Conservation (phyloP, 2,797 vertebrate genomes). For the Notolepis coatsorum region DNA sequence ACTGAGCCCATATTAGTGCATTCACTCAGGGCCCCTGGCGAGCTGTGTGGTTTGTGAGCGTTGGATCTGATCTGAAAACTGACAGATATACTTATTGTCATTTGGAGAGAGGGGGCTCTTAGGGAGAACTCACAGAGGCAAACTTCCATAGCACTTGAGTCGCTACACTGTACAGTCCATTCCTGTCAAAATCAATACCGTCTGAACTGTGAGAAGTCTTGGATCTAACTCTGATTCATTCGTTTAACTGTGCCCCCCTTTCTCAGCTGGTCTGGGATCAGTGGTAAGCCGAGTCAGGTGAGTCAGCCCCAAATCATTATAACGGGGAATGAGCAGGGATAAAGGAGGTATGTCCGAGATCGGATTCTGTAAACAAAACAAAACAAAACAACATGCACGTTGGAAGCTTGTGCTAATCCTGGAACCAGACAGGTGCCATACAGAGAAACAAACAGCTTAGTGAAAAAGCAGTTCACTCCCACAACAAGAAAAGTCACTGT, state of each 20-base stretch:
- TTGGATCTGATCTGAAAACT: neutral
- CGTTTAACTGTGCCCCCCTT: neutral
- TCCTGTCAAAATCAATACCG: neutral
- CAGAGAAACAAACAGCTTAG: neutral
- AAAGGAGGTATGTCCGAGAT: slow-evolving; percentile 3
- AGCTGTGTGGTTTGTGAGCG: neutral
- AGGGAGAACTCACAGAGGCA: neutral
- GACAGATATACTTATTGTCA: neutral
- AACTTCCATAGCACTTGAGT: neutral
- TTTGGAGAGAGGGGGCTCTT: neutral
- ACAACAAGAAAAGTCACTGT: neutral
- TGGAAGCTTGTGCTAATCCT: slow-evolving; percentile 24
- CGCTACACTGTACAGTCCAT: neutral
- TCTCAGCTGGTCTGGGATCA: neutral
- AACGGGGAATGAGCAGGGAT: neutral
- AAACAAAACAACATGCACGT: neutral
- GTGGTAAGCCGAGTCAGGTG: neutral
- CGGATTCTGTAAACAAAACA: slow-evolving; percentile 13
- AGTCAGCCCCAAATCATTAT: neutral
- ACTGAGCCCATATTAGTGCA: neutral
- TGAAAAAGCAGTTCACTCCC: neutral
- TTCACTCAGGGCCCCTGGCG: neutral
- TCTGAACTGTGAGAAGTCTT: neutral
- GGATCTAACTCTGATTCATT: slow-evolving; percentile 12
- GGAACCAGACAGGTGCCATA: slow-evolving; percentile 27